These are phyloP conservation scores for Micoletzkya japonica DNA, from an alignment of 2,888 invertebrate genomes.

Conservation along the genomic window DNA sequence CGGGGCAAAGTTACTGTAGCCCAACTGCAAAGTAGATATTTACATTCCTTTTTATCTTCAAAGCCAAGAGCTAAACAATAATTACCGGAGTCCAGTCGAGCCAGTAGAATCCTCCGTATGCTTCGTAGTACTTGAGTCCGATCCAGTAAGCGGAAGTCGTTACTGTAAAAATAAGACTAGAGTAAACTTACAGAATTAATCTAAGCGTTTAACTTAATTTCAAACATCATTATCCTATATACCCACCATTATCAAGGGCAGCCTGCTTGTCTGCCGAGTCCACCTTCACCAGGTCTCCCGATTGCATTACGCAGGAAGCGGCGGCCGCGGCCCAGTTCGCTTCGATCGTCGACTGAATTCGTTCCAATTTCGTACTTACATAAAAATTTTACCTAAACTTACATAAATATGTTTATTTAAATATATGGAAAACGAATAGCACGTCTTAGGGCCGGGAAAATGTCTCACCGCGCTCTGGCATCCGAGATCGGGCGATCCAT, in stretches of 20 bases:
- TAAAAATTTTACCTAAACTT: too few species aligned
- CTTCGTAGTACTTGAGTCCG: not conserved
- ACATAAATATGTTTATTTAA: too few species aligned
- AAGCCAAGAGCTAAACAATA: not conserved
- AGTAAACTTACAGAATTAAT: too few species aligned
- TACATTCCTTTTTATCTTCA: not conserved
- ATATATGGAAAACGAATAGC: too few species aligned
- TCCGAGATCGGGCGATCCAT: conserved; percentile 15
- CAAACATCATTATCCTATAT: too few species aligned
- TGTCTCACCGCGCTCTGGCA: not conserved
- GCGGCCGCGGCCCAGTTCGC: not conserved
- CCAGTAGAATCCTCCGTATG: not conserved
- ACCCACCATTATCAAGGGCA: conserved; percentile 1
- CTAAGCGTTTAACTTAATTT: too few species aligned
- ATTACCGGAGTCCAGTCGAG: conserved; percentile 13
- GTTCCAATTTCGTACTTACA: not conserved
- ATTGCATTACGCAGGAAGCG: not conserved
- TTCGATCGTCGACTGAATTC: conserved; percentile 1
- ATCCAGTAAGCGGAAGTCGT: conserved; percentile 7
- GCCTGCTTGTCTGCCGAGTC: conserved; percentile 3
- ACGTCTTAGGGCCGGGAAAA: too few species aligned
- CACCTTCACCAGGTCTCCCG: conserved; percentile 4
- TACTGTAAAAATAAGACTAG: too few species aligned
- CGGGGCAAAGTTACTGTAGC: conserved; percentile 3
- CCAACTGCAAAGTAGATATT: not conserved